Base-by-base conservation (phyloP, 2,113 vertebrate genomes). In the Oceanites oceanicus region DNA sequence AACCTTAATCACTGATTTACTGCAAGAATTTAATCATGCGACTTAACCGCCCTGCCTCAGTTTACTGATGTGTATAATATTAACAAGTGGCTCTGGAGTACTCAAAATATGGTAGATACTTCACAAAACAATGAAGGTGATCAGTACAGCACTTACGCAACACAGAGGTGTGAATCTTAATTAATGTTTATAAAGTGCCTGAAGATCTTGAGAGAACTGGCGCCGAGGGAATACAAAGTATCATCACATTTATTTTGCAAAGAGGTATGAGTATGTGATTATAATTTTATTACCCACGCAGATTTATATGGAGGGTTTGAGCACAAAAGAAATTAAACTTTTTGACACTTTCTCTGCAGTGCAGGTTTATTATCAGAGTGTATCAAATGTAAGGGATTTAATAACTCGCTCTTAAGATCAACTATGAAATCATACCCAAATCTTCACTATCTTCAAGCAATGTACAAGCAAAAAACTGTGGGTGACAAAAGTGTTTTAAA, bases 271-370 rank as follows among this genome's bases (percentile, higher is more conserved):
- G 92, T 68, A 87, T 75, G 95, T 85, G 71, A 95, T 95, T 42
- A 65, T 68, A 40, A 74, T 88, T 80, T 94, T 81, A 87, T 95
- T 94, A 88, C 92, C 94, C 81, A 90, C 22, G 19, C 94, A 93
- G 91, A 71, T 91, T 88, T 88, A 71, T 55, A 73, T 8, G 52
- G 65, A 81, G 61, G 53, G 56, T 18, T 83, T 82, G 38, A 94
- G 82, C 67, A 96, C 89, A 96, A 95, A 91, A 92, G 88, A 52
- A 94, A 84, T 92, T 58, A 82, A 94, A 90, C 45, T 94, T 94
- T 92, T 20, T 75, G 91, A 82, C 87, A 63, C 87, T 56, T 94
- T 87, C 77, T 81, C 72, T 42, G 56, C 79, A 63, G 79, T 2
- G 0, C 49, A 16, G 66, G 66, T 77, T 90, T 85, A 47, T 94